Base-by-base conservation (phyloP, 2,797 vertebrate species). In the Champsocephalus esox region DNA sequence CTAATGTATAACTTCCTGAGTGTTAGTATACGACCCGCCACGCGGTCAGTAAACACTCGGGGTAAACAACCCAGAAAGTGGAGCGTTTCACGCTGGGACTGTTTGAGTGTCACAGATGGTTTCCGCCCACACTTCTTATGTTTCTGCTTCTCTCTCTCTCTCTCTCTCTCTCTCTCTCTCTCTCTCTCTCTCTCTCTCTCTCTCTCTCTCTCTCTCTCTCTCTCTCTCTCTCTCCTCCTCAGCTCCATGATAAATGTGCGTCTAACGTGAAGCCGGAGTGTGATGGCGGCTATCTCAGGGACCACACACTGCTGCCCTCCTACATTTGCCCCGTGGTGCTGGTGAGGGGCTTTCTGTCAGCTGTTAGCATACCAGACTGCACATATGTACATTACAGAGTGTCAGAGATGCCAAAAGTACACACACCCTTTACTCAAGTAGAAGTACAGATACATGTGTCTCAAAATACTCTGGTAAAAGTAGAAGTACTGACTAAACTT, bases 231-330 rank as follows among this genome's bases (percentile, higher is more conserved):
- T 28, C 24, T 3, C 3, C 52, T 48, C 74, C 62, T 34, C 88
- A 99, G 98, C 96, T 98, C 81, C 98, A 99, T 92, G 98, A 98
- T 82, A 98, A 97, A 85, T 99, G 98, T 94, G 96, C 95, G 4
- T 96, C 96, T 49, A 92, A 96, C 0, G 83, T 97, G 84, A 98
- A 96, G 79, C 92, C 95, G 0, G 94, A 97, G 78, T 99, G 98
- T 17, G 97, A 99, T 0, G 97, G 98, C 65, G 98, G 97, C 50
- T 91, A 93, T 0, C 84, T 99, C 88, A 95, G 92, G 91, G 98
- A 99, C 90, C 97, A 99, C 90, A 96, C 96, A 72, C 88, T 99
- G 73, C 90, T 98, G 83, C 97, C 98, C 17, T 96, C 96, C 0
- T 95, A 95, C 59, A 98, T 99, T 93, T 98, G 96, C 82, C 97